Evolutionary conservation across 2,797 vertebrate genomes (phyloP).

Genomic region (Epinephelus malabaricus): DNA sequence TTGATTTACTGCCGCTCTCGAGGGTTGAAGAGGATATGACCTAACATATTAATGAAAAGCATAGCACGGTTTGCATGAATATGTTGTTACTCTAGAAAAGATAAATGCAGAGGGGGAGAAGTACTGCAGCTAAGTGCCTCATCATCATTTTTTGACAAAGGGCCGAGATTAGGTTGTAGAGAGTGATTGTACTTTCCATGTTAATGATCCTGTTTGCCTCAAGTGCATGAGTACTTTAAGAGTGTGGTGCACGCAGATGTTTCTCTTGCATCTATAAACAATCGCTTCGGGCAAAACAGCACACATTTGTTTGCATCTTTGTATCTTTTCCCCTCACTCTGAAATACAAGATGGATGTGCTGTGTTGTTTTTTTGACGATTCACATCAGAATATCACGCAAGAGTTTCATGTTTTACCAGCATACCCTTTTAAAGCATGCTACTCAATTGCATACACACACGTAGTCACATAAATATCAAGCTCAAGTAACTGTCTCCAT

Average conservation of each 20-base stretch:
- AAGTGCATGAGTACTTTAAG: constrained; percentile 43
- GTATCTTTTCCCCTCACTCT: constrained; percentile 10
- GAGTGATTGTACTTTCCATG: constrained; percentile 53
- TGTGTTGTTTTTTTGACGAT: constrained; percentile 14
- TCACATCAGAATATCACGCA: constrained; percentile 6
- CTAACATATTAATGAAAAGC: constrained; percentile 51
- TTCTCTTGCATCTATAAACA: constrained; percentile 70
- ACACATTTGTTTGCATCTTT: constrained; percentile 46
- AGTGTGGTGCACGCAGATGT: constrained; percentile 59
- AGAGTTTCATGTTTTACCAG: constrained; percentile 10
- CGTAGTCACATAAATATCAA: not conserved
- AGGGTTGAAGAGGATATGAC: constrained; percentile 43
- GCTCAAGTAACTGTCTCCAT: constrained; percentile 6
- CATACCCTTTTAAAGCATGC: not conserved
- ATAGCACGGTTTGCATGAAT: constrained; percentile 48
- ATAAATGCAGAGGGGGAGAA: constrained; percentile 24
- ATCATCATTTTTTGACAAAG: constrained; percentile 68
- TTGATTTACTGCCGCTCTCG: constrained; percentile 43
- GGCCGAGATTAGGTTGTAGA: constrained; percentile 55
- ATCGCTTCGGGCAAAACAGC: constrained; percentile 48
- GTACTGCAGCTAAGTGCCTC: constrained; percentile 43
- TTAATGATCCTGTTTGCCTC: constrained; percentile 69
- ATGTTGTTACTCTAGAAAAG: constrained; percentile 42
- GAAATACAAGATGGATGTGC: constrained; percentile 22
- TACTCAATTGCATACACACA: not conserved